These are phyloP conservation scores for Catonia carolina DNA, from an alignment of 2,888 invertebrate genomes.

Conservation along the genomic window DNA sequence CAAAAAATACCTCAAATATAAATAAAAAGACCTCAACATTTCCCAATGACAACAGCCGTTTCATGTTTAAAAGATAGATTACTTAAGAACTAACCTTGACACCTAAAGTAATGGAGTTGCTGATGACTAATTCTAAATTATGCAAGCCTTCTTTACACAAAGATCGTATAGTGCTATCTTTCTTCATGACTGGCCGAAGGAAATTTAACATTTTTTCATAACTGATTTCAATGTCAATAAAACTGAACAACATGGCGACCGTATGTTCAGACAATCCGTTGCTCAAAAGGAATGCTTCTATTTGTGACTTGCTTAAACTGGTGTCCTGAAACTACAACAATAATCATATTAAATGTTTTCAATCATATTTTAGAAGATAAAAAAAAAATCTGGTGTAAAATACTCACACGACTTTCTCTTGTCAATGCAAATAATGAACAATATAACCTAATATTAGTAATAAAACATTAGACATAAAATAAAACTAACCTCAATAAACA, in stretches of 20 bases:
- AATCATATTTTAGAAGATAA: too few relatives aligned
- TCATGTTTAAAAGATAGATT: too few relatives aligned
- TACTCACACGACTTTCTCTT: too few relatives aligned
- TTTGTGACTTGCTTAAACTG: conserved; percentile 59
- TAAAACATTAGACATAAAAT: too few relatives aligned
- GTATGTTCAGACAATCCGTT: conserved; percentile 62
- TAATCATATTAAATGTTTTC: background rate
- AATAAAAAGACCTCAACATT: too few relatives aligned
- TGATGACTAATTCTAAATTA: conserved; percentile 67
- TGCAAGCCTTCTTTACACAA: conserved; percentile 62
- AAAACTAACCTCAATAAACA: too few relatives aligned
- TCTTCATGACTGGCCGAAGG: conserved; percentile 45
- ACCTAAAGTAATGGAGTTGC: conserved; percentile 64
- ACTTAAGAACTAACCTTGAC: conserved; percentile 59
- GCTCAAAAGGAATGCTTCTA: conserved; percentile 60
- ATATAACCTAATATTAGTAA: too few relatives aligned
- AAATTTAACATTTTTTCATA: conserved; percentile 54
- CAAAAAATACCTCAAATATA: too few relatives aligned
- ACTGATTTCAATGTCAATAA: conserved; percentile 61
- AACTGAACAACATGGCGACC: conserved; percentile 54
- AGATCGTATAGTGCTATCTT: conserved; percentile 54
- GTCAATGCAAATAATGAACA: too few relatives aligned
- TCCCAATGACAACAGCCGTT: too few relatives aligned
- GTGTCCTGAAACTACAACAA: conserved; percentile 46
- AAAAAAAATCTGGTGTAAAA: too few relatives aligned